Evolutionary conservation across 2,113 vertebrate species (phyloP), one percentile per base, ranked within the genome.

Genomic region (Epinephelus cyanopodus): DNA sequence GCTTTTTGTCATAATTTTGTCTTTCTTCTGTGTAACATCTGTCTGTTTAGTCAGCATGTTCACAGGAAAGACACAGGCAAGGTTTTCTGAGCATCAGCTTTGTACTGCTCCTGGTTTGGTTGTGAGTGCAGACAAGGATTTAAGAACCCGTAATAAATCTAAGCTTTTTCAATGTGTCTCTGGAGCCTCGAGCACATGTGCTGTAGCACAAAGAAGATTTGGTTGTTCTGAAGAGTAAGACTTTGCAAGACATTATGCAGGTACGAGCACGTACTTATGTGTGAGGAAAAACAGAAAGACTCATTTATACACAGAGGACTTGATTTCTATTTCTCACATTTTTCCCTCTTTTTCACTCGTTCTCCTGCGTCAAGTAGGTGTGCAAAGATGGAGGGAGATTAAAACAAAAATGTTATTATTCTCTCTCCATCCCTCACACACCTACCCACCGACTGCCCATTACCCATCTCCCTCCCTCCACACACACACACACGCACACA

Each of bases 131-230:
- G 21, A 71, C 47, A 18, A 25, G 72, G 60, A 25, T 50, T 37
- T 14, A 48, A 68, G 56, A 77, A 70, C 39, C 19, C 1, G 18
- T 62, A 12, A 27, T 81, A 50, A 58, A 80, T 82, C n/a, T 17
- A 62, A 29, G 65, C 9, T 47, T 39, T 23, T 60, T 42, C 37
- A 7, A 37, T 47, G 25, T 12, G 52, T 68, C 70, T 78, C 21
- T 14, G 8, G 47, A 78, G 72, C 23, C 74, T 85, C 13, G 5
- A 37, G 63, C 57, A 39, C 47, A 39, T 63, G 27, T 19, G 37
- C 45, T 39, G 8, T 17, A 27, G 33, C 18, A 21, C 5, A 56
- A 27, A 27, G 23, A 19, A 15, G 27, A 56, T 47, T 13, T 42
- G 19, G 15, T 29, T 58, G 13, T 50, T 77, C n/a, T 53, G 2